phyloP scores from a whole-genome alignment of 1,140 invertebrate genomes.

The Scaptomyza pallida region DNA sequence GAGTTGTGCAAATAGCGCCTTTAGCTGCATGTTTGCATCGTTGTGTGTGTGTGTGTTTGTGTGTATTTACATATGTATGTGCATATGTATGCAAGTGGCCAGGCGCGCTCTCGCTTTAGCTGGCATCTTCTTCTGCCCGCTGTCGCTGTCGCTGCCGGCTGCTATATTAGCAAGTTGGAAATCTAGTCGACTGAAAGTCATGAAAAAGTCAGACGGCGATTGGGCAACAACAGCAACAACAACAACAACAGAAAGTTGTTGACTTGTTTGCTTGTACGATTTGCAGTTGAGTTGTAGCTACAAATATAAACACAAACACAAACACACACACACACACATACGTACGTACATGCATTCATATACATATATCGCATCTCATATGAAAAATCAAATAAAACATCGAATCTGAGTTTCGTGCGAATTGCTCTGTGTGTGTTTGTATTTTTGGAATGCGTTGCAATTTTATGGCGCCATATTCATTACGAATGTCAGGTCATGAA shows the following conservation, averaged over 20 bases:
- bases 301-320: slow-evolving; percentile 31
- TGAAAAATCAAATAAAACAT: slow-evolving; percentile 29
- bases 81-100: slow-evolving; percentile 35
- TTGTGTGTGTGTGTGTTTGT: too few relatives aligned
- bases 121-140: slow-evolving; percentile 2
- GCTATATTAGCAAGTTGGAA: slow-evolving; percentile 65
- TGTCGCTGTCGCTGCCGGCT: not conserved
- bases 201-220: slow-evolving; percentile 45
- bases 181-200: slow-evolving; percentile 54
- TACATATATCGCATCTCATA: slow-evolving; percentile 22
- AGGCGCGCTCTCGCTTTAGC: slow-evolving; percentile 39
- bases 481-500: slow-evolving; percentile 26
- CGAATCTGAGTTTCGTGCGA: not conserved
- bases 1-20: slow-evolving; percentile 62
- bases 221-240: slow-evolving; percentile 31
- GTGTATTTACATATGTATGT: not conserved
- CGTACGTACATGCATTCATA: not conserved
- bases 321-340: slow-evolving; percentile 1
- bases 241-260: slow-evolving; percentile 28
- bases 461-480: slow-evolving; percentile 41
- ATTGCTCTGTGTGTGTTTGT: slow-evolving; percentile 18
- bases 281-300: slow-evolving; percentile 57
- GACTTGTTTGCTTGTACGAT: slow-evolving; percentile 70
- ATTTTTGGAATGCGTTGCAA: slow-evolving; percentile 27
- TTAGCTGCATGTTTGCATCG: slow-evolving; percentile 31